Evolutionary conservation across 2,113 vertebrate species (phyloP).

Genomic region (Dasypus novemcinctus): DNA sequence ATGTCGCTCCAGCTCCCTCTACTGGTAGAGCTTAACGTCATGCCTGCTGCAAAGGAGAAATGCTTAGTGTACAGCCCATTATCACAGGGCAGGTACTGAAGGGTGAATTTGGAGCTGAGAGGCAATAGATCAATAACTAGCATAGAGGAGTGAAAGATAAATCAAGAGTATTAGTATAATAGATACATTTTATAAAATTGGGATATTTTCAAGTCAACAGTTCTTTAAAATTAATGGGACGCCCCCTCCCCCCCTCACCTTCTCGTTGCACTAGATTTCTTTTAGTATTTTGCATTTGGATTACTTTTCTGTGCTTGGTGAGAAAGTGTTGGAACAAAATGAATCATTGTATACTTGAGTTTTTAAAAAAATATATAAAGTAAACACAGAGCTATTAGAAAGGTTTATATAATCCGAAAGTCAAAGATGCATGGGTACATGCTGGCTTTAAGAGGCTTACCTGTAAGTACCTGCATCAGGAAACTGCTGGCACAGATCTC

Average conservation of each 20-base stretch:
- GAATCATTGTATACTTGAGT: neutral
- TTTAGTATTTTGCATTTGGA: neutral
- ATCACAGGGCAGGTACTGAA: neutral
- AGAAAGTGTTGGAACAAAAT: neutral
- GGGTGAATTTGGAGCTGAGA: neutral
- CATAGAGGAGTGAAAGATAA: neutral
- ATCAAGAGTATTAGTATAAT: neutral
- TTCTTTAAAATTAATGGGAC: neutral
- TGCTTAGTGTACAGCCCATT: neutral
- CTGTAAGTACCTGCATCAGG: neutral
- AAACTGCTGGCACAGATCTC: neutral
- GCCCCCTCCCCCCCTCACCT: no score
- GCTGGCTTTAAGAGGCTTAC: neutral
- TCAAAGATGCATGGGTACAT: neutral
- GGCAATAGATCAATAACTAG: neutral
- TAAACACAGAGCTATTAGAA: neutral
- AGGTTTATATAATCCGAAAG: neutral
- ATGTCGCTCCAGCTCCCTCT: neutral
- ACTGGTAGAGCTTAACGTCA: no score
- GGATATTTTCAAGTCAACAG: neutral
- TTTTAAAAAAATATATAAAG: neutral
- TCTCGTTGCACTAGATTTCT: neutral
- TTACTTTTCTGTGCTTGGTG: neutral
- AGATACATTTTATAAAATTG: neutral
- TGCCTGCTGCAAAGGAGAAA: neutral